Evolutionary conservation across 2,797 vertebrate species (phyloP).

Genomic region (Clarias pachynema): DNA sequence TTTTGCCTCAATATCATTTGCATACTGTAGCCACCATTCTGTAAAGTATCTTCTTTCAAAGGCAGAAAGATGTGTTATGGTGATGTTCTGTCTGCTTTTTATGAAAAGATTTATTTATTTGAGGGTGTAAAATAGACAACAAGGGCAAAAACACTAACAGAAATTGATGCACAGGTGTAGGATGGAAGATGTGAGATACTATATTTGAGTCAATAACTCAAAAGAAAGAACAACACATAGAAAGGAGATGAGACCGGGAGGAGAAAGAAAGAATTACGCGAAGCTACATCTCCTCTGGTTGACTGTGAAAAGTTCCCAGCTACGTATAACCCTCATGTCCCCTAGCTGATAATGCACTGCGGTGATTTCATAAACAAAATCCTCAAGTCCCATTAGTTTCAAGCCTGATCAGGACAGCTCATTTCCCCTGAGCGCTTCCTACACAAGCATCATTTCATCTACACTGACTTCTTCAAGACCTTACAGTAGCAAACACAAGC

Average conservation of each 20-base stretch:
- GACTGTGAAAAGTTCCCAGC: conserved; percentile 14
- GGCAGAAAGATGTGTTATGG: conserved; percentile 15
- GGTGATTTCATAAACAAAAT: conserved; percentile 53
- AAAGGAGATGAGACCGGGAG: conserved; percentile 14
- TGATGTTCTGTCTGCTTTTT: conserved; percentile 11
- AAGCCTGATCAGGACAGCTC: conserved; percentile 45
- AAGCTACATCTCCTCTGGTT: conserved; percentile 8
- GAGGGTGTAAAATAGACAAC: neutral
- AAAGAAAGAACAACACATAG: neutral
- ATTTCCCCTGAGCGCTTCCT: conserved; percentile 36
- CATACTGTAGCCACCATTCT: conserved; percentile 19
- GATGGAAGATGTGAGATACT: neutral
- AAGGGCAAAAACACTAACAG: neutral
- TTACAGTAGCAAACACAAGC: conserved; percentile 4
- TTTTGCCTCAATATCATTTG: neutral
- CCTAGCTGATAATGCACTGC: conserved; percentile 47
- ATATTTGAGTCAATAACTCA: neutral
- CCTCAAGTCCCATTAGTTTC: conserved; percentile 50
- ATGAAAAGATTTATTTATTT: conserved; percentile 1
- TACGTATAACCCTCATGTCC: conserved; percentile 27
- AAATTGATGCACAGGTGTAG: neutral
- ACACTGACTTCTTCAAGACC: conserved; percentile 20
- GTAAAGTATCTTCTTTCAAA: conserved; percentile 11
- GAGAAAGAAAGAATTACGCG: neutral
- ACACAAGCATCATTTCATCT: conserved; percentile 39